Evolutionary conservation across 2,113 vertebrate genomes (phyloP), one percentile per base, ranked within the genome.

Genomic region (Thinocorus orbignyianus): DNA sequence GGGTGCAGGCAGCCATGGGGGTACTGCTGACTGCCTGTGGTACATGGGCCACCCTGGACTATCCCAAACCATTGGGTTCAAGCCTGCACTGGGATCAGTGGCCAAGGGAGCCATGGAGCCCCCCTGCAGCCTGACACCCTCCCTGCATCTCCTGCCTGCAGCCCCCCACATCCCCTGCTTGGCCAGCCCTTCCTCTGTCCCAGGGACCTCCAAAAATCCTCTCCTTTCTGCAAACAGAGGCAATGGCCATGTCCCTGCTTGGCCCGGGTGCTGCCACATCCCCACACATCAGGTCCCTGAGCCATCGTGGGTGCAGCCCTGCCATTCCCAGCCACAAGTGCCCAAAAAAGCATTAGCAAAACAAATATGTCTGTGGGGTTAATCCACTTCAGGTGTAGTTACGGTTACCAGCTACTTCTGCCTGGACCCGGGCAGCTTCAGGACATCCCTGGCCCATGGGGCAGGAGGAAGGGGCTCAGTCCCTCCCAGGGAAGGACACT

Each of bases 191-290:
- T 25, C 49, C 42, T 46, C 42, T 30, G 55, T 25, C 48, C 46
- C 44, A 28, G 20, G 41, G 71, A 65, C 37, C 52, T 51, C 55
- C 58, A n/a, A 15, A 25, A 28, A 17, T 60, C 81, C 30, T 33
- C 26, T 33, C 12, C 28, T 33, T 23, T 25, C 22, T 8, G 49
- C 49, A 11, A 11, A 2, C 0, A 3, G 61, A 3, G 10, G 18
- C 23, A 8, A 1, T 2, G 35, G 58, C 42, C 31, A 1, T 1
- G 7, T 3, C 46, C 35, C 52, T 1, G 1, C 68, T 52, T 8
- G 7, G 35, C 35, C 22, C 33, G 30, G 7, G 46, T 23, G 20
- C 26, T 23, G n/a, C 12, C 52, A 13, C 0, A 1, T 4, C 55
- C 60, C 81, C 2, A 1, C 37, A 23, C 2, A 1, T 25, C 17